Evolutionary conservation across 1,140 invertebrate species (phyloP), one percentile per base, ranked within the genome.

Genomic region (Zaprionus kolodkinae): DNA sequence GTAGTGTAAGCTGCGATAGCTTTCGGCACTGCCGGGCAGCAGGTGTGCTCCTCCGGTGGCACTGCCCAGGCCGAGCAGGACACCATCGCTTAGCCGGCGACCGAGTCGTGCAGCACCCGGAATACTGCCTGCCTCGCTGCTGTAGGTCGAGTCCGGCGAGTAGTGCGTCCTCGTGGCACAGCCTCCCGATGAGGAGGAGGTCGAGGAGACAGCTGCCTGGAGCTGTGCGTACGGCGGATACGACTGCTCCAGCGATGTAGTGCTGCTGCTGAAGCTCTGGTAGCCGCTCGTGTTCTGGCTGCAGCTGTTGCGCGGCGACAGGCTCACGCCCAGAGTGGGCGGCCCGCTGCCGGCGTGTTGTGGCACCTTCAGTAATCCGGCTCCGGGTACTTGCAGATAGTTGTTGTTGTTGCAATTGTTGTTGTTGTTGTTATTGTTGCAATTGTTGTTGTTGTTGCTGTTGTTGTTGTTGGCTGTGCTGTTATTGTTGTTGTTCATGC

Each of bases 201-300:
- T 81, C 12, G 84, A 88, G 4, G 85, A 84, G 52, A 90, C 83
- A 9, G 84, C 70, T 0, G 78, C 69, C 43, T 75, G 73, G 13
- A 88, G 57, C 40, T 85, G 74, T 12, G 52, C 78, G 50, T 82
- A 92, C 0, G 91, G 88, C 21, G 92, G 91, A 80, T 92, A 92
- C 15, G 81, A 79, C 68, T 92, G 91, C 64, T 93, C 92, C 78
- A 93, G 69, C 0, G 92, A 93, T 2, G 81, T 84, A 40, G 91
- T 88, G 73, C 90, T 93, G 62, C 91, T 92, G 80, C 91, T 92
- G 50, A 92, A 92, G 73, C 91, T 92, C 68, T 92, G 91, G 68
- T 92, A 92, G 38, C 92, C 92, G 48, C 92, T 92, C 1, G 92
- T 92, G 11, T 92, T 92, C 50, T 92, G 83, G 35, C 91, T 89